A percentile compares a stretch with the other conserved stretches of the same genome.
Conservation (phyloP, 2,113 vertebrate species). For the Miniopterus natalensis region DNA sequence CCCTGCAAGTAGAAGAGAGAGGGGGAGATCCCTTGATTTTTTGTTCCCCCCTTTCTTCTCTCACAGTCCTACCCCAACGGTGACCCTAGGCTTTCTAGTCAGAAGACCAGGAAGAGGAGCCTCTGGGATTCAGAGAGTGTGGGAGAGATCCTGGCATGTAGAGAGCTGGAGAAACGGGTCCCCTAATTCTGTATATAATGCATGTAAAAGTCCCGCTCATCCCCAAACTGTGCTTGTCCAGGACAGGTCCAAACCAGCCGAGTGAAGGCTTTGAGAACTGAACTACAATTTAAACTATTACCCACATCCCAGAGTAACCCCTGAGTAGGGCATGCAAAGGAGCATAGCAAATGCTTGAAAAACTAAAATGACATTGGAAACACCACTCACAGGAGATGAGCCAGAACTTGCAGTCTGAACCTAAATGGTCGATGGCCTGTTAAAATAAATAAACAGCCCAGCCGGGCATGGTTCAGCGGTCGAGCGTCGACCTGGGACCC, state of each 20-base stretch:
- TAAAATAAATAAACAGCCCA: not conserved
- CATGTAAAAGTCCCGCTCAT: not conserved
- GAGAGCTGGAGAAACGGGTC: not conserved
- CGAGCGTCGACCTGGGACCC: too few relatives aligned
- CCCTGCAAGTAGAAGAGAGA: too few relatives aligned
- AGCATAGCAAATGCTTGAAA: not conserved
- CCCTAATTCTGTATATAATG: not conserved
- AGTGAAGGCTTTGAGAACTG: not conserved
- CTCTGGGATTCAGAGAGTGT: not conserved
- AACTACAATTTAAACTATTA: not conserved
- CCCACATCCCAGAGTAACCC: not conserved
- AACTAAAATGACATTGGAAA: not conserved
- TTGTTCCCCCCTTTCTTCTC: not conserved
- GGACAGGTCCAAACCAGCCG: not conserved
- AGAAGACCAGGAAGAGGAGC: not conserved
- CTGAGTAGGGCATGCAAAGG: not conserved
- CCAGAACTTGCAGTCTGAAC: not conserved
- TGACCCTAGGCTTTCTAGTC: not conserved
- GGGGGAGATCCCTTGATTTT: too few relatives aligned
- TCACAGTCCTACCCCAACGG: not conserved
- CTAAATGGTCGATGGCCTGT: not conserved
- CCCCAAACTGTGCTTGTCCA: not conserved
- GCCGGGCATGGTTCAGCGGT: too few relatives aligned
- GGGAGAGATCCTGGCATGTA: not conserved
- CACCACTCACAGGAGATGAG: not conserved